Percentiles rank a stretch among this genome's conserved stretches.
phyloP scores from a whole-genome alignment of 2,113 vertebrate genomes.

The Notechis scutatus region DNA sequence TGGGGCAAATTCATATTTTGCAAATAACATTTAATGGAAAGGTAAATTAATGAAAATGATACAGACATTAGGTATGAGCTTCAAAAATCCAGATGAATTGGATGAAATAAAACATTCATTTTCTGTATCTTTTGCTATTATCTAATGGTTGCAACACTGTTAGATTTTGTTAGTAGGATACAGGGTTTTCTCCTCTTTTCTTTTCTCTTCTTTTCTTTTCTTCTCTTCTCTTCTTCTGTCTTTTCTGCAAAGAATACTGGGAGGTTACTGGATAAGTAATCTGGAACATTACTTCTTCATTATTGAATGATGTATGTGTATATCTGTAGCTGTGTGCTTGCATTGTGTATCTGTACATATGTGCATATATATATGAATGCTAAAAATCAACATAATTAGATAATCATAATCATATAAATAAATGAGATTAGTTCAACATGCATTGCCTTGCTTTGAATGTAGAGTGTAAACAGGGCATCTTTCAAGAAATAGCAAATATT shows the following conservation, averaged over 20 bases:
- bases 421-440: not conserved
- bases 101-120: not conserved
- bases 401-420: not conserved
- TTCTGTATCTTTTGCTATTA: not conserved
- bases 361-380: not conserved
- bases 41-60: not conserved
- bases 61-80: not conserved
- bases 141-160: not conserved
- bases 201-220: not conserved
- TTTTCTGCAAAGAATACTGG: not conserved
- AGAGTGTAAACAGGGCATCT: not conserved
- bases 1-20: not conserved
- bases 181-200: not conserved
- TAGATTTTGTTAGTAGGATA: not conserved
- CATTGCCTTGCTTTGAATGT: not conserved
- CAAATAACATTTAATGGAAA: not conserved
- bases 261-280: not conserved
- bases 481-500: not conserved
- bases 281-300: not conserved
- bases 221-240: not conserved
- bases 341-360: not conserved
- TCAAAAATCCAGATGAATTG: not conserved
- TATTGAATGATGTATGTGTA: not conserved
- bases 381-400: not conserved
- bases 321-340: not conserved